These are phyloP conservation scores for Nipponacmea schrenckii DNA, from an alignment of 2,888 invertebrate genomes.

Conservation along the genomic window DNA sequence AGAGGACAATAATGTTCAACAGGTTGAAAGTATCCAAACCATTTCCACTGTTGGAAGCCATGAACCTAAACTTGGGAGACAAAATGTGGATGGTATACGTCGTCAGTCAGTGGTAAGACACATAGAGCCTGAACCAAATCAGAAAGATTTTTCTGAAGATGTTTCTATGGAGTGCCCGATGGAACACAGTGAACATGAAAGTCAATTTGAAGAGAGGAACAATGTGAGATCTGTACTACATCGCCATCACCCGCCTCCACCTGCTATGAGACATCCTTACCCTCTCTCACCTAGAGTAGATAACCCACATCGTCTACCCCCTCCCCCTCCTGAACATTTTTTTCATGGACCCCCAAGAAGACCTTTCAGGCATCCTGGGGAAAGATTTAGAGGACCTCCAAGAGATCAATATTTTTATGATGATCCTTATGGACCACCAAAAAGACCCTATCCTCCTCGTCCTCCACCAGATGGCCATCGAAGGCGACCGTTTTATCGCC, in stretches of 20 bases:
- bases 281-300: slow-evolving; percentile 10
- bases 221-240: neutral
- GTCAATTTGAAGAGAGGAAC: neutral
- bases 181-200: neutral
- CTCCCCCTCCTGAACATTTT: slow-evolving; percentile 15
- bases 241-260: slow-evolving; percentile 11
- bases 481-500: neutral
- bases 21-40: too few species aligned
- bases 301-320: slow-evolving; percentile 13
- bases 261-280: slow-evolving; percentile 10
- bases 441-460: slow-evolving; percentile 32
- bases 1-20: neutral
- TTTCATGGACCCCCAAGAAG: slow-evolving; percentile 11
- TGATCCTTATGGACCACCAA: slow-evolving; percentile 31
- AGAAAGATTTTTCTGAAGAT: neutral
- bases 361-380: slow-evolving; percentile 10
- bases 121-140: neutral
- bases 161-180: neutral
- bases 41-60: neutral
- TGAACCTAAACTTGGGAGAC: neutral
- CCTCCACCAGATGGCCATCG: slow-evolving; percentile 18
- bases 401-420: slow-evolving; percentile 15
- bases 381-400: slow-evolving; percentile 16
- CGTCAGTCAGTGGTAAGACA: neutral
- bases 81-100: neutral